Conservation (phyloP, 2,113 vertebrate genomes). For the Todiramphus chloris region DNA sequence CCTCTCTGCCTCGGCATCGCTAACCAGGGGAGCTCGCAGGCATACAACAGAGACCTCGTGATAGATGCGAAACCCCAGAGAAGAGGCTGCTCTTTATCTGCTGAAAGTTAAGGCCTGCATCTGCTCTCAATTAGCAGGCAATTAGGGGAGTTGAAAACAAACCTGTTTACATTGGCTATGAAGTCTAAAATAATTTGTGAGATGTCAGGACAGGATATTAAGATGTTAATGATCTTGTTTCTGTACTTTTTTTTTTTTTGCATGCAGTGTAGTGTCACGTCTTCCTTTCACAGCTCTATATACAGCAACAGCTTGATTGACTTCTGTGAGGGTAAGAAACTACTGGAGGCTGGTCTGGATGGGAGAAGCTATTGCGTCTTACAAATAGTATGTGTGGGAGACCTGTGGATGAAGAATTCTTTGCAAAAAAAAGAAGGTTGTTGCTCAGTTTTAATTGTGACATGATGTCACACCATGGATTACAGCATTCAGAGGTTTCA, state of each 20-base stretch:
- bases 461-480: background rate
- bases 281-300: background rate
- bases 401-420: background rate
- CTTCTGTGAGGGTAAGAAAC: background rate
- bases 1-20: background rate
- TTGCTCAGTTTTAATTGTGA: background rate
- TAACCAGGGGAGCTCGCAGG: background rate
- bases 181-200: conserved; percentile 71
- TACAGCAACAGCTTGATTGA: background rate
- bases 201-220: conserved; percentile 72
- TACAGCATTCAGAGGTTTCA: background rate
- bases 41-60: background rate
- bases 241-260: conserved; percentile 15
- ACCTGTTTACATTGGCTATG: conserved; percentile 61
- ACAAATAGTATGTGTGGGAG: background rate
- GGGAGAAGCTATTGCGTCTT: background rate
- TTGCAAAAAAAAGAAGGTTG: background rate
- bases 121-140: conserved; percentile 59
- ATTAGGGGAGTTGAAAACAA: conserved; percentile 66
- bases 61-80: background rate
- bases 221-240: conserved; percentile 69
- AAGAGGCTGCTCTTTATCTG: conserved; percentile 54
- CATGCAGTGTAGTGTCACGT: background rate
- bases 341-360: background rate
- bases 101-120: conserved; percentile 39